Evolutionary conservation across 2,113 vertebrate species (phyloP).

Genomic region (Pardalotus punctatus): DNA sequence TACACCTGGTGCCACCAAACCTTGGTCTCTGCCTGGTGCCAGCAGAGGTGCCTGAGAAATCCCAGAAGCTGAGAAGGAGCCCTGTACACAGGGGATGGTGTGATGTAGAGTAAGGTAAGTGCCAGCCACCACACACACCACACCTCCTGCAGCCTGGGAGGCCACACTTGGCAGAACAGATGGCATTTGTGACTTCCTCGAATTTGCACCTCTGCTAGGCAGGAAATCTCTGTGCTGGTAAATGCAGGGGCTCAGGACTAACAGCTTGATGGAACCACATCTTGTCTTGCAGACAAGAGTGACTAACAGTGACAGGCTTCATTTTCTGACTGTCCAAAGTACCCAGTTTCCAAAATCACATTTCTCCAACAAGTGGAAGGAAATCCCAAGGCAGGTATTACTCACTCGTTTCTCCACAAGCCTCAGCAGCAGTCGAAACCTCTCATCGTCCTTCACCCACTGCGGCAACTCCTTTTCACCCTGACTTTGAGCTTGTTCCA

Average conservation of each 20-base stretch:
- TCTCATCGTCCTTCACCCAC: conserved; percentile 88
- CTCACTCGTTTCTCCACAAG: conserved; percentile 90
- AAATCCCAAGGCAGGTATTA: neutral
- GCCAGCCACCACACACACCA: neutral
- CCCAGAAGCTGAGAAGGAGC: neutral
- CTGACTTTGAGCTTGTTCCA: conserved; percentile 86
- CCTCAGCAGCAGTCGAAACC: conserved; percentile 86
- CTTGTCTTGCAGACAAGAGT: neutral
- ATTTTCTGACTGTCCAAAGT: neutral
- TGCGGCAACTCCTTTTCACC: conserved; percentile 85
- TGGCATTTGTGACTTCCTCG: neutral
- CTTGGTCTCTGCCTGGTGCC: neutral
- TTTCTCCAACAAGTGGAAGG: neutral
- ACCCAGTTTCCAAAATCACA: neutral
- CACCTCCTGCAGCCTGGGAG: neutral
- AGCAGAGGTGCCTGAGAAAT: neutral
- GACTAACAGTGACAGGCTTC: neutral
- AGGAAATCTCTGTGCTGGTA: neutral
- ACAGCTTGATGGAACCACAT: neutral
- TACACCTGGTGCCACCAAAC: neutral
- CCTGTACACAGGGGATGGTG: neutral
- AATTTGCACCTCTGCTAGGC: neutral
- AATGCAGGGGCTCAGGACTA: neutral
- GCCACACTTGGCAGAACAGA: neutral
- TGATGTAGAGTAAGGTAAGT: neutral